Percentiles rank a stretch among this genome's conserved stretches.
Conservation (phyloP, 2,888 invertebrate species). For the Andrena fulva region DNA sequence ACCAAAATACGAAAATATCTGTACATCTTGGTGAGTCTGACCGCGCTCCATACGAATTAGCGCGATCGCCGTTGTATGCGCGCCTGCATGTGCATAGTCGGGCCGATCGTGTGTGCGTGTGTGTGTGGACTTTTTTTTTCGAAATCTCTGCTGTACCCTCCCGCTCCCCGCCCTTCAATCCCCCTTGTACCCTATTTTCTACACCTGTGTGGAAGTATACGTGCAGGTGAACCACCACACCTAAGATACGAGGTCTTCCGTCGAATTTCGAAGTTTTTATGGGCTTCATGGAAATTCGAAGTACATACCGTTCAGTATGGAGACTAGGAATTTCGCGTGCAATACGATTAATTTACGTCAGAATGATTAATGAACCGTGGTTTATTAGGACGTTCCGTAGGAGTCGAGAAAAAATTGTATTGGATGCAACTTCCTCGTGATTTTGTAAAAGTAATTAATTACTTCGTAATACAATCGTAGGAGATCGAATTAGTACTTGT, state of each 20-base stretch:
- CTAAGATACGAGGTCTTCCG: background rate
- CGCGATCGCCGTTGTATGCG: constrained; percentile 30
- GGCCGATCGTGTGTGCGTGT: background rate
- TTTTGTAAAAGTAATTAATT: background rate
- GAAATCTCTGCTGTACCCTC: constrained; percentile 39
- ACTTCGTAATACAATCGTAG: background rate
- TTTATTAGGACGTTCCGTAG: no score
- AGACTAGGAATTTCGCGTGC: background rate
- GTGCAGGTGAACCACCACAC: background rate
- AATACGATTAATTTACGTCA: background rate
- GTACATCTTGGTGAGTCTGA: constrained; percentile 87
- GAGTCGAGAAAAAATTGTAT: no score
- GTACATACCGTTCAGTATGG: background rate
- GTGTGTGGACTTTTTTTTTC: constrained; percentile 44
- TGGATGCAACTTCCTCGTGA: background rate
- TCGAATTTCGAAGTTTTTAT: constrained; percentile 18
- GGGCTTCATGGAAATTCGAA: constrained; percentile 14
- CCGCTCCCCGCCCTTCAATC: constrained; percentile 12
- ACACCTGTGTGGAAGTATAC: background rate
- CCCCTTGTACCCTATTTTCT: background rate
- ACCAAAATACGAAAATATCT: constrained; percentile 90
- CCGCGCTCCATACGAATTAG: constrained; percentile 30
- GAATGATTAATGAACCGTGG: no score
- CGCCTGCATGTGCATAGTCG: constrained; percentile 15
- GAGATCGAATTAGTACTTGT: background rate